phyloP scores from a whole-genome alignment of 2,888 invertebrate species.

The Hipparchia semele region DNA sequence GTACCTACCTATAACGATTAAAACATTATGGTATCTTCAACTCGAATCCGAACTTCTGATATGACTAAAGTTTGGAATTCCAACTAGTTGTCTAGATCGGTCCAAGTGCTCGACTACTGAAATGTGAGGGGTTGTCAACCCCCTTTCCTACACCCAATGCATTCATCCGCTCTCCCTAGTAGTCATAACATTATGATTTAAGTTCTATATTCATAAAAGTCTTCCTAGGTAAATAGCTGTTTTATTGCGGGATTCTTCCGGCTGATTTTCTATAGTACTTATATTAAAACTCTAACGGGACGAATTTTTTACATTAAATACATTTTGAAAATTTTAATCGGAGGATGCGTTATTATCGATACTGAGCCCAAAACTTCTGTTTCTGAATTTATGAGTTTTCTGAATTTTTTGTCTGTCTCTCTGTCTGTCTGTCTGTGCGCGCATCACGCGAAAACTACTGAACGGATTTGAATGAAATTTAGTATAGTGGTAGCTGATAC shows the following conservation, averaged over 20 bases:
- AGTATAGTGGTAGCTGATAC: no score
- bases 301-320: no score
- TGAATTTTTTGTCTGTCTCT: no score
- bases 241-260: constrained; percentile 3
- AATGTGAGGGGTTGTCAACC: neutral
- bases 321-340: no score
- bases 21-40: neutral
- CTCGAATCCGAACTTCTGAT: neutral
- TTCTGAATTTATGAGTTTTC: no score
- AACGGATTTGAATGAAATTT: no score
- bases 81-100: neutral
- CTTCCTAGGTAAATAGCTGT: neutral
- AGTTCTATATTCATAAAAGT: neutral
- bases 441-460: no score
- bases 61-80: constrained; percentile 7
- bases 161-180: neutral
- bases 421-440: no score
- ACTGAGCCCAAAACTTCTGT: no score
- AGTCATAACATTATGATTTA: neutral
- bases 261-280: neutral
- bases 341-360: no score
- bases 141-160: neutral
- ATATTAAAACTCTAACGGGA: no score
- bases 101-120: neutral
- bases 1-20: no score